Evolutionary conservation across 2,113 vertebrate species (phyloP).

Genomic region (Percopsis transmontana): DNA sequence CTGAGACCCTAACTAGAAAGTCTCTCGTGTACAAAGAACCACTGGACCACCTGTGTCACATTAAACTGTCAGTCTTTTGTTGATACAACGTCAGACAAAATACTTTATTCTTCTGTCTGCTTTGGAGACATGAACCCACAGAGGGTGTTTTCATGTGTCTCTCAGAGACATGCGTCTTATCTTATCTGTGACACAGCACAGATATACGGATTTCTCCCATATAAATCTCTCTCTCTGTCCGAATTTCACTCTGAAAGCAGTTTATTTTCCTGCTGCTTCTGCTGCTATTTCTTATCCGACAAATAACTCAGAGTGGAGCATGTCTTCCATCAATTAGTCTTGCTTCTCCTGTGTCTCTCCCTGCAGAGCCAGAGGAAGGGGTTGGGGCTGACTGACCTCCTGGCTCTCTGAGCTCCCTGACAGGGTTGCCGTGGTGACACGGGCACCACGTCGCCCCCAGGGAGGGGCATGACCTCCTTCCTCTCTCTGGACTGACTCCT

Average conservation of each 20-base stretch:
- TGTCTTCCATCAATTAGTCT: constrained; percentile 70
- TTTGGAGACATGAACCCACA: neutral
- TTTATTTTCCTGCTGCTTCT: neutral
- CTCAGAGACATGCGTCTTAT: neutral
- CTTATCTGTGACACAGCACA: neutral
- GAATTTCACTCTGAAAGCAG: too few species aligned
- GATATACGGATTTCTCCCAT: neutral
- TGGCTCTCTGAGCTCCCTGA: constrained; percentile 57
- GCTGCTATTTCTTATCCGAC: neutral
- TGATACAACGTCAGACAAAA: neutral
- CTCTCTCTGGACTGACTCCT: constrained; percentile 86
- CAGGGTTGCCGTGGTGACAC: constrained; percentile 52
- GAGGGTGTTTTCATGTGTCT: constrained; percentile 5
- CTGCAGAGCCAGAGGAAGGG: constrained; percentile 75
- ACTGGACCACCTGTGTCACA: neutral
- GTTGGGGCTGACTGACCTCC: constrained; percentile 72
- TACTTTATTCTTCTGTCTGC: neutral
- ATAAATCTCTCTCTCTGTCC: neutral
- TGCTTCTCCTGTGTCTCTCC: constrained; percentile 76
- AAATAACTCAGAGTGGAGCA: neutral
- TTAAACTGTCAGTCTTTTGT: neutral
- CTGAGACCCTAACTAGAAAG: neutral
- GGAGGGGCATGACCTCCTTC: constrained; percentile 26
- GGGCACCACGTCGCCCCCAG: neutral
- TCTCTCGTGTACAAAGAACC: neutral